These are phyloP conservation scores for Rhynchonycteris naso DNA, from an alignment of 2,797 vertebrate genomes.

Conservation along the genomic window DNA sequence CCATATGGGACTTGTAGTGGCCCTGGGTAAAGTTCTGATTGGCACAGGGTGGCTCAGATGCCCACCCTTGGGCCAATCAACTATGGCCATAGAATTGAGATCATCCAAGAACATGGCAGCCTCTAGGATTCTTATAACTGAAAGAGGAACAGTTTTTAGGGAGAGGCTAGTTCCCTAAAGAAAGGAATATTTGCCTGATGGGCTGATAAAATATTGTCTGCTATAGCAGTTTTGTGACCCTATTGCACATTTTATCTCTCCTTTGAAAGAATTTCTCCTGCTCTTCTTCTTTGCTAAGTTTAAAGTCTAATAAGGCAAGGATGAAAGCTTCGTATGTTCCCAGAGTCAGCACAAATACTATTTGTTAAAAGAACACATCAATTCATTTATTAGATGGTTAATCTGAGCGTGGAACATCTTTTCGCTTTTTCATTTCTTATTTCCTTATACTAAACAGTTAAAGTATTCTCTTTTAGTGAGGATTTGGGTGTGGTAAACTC, in stretches of 20 bases:
- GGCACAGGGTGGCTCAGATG: neutral
- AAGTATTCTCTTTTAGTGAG: neutral
- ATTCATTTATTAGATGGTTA: neutral
- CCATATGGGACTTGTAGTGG: neutral
- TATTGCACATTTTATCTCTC: neutral
- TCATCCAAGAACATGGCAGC: neutral
- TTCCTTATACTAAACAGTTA: constrained; percentile 4
- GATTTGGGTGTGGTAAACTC: neutral
- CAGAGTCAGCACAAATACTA: neutral
- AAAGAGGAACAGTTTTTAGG: neutral
- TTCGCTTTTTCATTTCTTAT: neutral
- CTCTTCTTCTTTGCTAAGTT: constrained; percentile 13
- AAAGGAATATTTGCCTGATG: neutral
- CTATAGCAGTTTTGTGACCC: neutral
- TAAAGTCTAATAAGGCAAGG: neutral
- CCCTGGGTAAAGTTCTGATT: neutral
- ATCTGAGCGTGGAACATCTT: neutral
- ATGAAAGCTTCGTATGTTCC: neutral
- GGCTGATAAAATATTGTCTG: neutral
- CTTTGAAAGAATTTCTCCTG: constrained; percentile 31
- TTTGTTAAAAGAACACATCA: neutral
- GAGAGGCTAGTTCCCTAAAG: neutral
- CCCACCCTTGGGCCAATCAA: neutral
- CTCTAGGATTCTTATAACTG: neutral
- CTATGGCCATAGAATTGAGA: neutral